Base-by-base conservation (phyloP, 2,797 vertebrate genomes). In the Oryzias dopingdopingensis region DNA sequence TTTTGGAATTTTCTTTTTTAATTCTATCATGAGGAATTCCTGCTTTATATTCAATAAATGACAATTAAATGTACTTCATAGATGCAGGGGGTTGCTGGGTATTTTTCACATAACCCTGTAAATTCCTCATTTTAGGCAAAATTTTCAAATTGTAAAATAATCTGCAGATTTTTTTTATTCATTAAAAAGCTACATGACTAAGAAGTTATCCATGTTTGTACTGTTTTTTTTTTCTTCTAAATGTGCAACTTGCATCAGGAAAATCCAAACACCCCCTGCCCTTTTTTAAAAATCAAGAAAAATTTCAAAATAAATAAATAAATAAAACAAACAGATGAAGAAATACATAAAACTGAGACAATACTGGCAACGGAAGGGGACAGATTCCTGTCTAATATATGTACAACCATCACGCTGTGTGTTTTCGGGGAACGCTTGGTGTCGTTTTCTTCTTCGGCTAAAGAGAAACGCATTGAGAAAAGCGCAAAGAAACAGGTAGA, bases 331-430 rank as follows among this genome's bases (percentile, higher is more conserved):
- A 62, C 18, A 60, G n/a, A 56, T 65, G 59, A 59, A 17, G 17
- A 67, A 65, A 47, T 26, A 10, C 12, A 32, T 26, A 70, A 74
- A 50, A 52, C 22, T 37, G 62, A 78, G 52, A 63, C 72, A 86
- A 90, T 82, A 89, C 85, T 86, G 84, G 85, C 76, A 56, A 71
- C 29, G 7, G 78, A 69, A 84, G 80, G 67, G 70, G 73, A 87
- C 70, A 74, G 79, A 67, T 86, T 81, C 71, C 85, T 85, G 84
- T 82, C 49, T 14, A 10, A 32, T 70, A 75, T 88, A 88, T 89
- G 77, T 89, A 89, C 86, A 90, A 67, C 59, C 3, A 10, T 83
- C 84, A 86, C 70, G 70, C 32, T 10, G 32, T 37, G 32, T 2
- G 32, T 76, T 53, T 67, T 63, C 56, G 56, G 74, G 65, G 62